Base-by-base conservation (phyloP, 2,797 vertebrate genomes). In the Pachyuromys duprasi region DNA sequence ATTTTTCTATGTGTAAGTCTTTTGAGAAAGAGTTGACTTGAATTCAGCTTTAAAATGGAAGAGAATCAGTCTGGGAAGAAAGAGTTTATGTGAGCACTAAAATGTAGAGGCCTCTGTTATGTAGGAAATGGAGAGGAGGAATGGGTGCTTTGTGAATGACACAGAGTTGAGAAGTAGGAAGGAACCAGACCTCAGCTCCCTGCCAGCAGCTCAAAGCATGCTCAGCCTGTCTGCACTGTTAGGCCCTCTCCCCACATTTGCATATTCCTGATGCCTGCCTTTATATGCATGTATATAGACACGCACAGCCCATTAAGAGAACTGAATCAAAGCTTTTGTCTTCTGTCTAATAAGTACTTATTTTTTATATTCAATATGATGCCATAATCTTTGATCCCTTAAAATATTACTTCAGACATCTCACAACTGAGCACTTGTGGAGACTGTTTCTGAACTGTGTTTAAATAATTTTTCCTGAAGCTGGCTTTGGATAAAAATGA, bases 221-320 rank as follows among this genome's bases (percentile, higher is more conserved):
- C 63, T 95, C 15, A 33, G 26, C 33, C 84, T 75, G 6, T 88
- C 72, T 17, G 75, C 31, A 49, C 31, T 39, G 31, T 31, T 31
- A 92, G 78, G 2, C 42, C 14, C 24, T 42, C 42, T 36, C 2
- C 74, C n/a, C 63, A 60, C 42, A 96, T 78, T 91, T 91, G 57
- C 57, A 39, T 95, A 70, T 57, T 86, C 97, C 91, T 60, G 92
- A 53, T 2, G 3, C 49, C 60, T 91, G 36, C 28, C 42, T 91
- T 89, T 96, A 83, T 89, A 57, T 75, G 62, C 39, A 87, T 55
- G 80, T 81, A 78, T 76, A 84, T 70, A 80, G 60, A 65, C 49
- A 57, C 67, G 33, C n/a, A 93, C 75, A 96, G 89, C 49, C 94
- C 80, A 86, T 96, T 96, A 93, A 95, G 91, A 95, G 76, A 94